A percentile compares a stretch with the other conserved stretches of the same genome.
Evolutionary conservation across 2,113 vertebrate species (phyloP).

Genomic region (Nannobrachium achirus): DNA sequence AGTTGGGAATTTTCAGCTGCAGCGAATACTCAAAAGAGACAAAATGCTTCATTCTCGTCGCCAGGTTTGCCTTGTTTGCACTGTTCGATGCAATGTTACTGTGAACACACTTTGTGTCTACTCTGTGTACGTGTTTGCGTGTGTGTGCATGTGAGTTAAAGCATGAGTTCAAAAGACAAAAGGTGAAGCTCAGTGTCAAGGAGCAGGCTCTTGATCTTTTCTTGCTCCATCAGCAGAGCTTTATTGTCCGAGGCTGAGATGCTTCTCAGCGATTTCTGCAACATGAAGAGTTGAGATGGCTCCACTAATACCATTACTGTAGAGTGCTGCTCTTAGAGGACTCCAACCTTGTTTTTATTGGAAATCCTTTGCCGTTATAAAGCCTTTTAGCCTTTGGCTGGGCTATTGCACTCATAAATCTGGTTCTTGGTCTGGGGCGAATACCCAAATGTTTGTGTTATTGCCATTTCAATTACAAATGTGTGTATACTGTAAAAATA

Average conservation of each 20-base stretch:
- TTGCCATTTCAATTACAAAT: constrained; percentile 48
- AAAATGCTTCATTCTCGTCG: no score
- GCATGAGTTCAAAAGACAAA: constrained; percentile 28
- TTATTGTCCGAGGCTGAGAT: constrained; percentile 58
- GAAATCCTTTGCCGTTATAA: constrained; percentile 78
- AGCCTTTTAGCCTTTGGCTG: constrained; percentile 80
- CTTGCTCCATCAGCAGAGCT: constrained; percentile 62
- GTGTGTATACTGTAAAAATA: constrained; percentile 43
- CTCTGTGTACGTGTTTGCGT: constrained; percentile 1
- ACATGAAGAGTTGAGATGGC: constrained; percentile 74
- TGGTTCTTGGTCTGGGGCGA: constrained; percentile 50
- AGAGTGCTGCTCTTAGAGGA: constrained; percentile 77
- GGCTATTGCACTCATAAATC: constrained; percentile 74
- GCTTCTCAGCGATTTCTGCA: constrained; percentile 71
- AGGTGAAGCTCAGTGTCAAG: constrained; percentile 20
- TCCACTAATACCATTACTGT: constrained; percentile 80
- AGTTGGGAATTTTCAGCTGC: no score
- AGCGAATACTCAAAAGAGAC: no score
- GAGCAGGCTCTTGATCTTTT: constrained; percentile 41
- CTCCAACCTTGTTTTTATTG: constrained; percentile 78
- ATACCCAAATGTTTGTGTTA: constrained; percentile 65
- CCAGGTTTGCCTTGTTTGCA: no score
- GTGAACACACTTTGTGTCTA: neutral
- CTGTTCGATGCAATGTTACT: no score
- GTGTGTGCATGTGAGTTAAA: constrained; percentile 13